These are phyloP conservation scores for Nymphicus hollandicus DNA, from an alignment of 2,113 vertebrate species.

Conservation along the genomic window DNA sequence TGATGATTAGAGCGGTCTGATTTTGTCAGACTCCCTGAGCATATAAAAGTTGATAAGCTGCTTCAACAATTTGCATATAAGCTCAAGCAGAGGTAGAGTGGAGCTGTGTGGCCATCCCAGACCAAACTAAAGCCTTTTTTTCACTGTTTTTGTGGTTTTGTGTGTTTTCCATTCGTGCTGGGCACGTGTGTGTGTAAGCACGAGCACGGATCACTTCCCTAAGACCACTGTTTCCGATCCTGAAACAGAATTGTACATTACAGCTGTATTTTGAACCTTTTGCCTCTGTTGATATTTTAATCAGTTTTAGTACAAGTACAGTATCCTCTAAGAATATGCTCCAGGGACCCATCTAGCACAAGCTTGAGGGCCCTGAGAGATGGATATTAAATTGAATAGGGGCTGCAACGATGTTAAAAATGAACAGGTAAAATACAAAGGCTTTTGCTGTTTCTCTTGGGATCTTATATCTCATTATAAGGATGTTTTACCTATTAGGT, in stretches of 20 bases:
- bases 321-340: not conserved
- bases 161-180: not conserved
- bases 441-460: not conserved
- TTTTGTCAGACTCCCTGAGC: not conserved
- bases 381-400: not conserved
- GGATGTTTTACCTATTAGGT: not conserved
- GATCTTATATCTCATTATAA: not conserved
- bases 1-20: not conserved
- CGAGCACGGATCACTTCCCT: not conserved
- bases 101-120: not conserved
- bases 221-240: not conserved
- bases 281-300: not conserved
- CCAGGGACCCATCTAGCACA: not conserved
- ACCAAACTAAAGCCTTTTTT: not conserved
- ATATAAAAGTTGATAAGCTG: not conserved
- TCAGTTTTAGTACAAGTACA: not conserved
- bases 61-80: not conserved
- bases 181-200: not conserved
- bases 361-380: not conserved
- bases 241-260: not conserved
- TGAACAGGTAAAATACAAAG: not conserved
- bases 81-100: not conserved
- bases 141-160: not conserved
- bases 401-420: not conserved
- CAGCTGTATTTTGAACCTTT: not conserved